These are phyloP conservation scores for Phasianus colchicus DNA, from an alignment of 2,113 vertebrate genomes.

Conservation along the genomic window DNA sequence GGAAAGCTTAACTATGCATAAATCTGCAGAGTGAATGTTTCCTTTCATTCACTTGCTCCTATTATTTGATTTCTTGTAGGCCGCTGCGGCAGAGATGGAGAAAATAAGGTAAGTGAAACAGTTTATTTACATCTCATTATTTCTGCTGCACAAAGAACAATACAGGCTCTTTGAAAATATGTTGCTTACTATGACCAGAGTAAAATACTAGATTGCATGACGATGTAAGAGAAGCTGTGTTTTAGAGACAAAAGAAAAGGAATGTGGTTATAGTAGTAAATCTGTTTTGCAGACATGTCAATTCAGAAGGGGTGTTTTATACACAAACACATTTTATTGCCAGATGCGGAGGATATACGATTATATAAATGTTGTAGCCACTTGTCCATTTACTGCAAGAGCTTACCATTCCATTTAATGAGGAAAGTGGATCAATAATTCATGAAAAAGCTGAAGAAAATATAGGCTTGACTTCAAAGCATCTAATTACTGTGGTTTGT, in stretches of 20 bases:
- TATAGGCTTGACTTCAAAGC: constrained; percentile 64
- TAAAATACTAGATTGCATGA: constrained; percentile 1
- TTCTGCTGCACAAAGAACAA: constrained; percentile 27
- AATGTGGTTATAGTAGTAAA: constrained; percentile 36
- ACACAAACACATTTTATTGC: constrained; percentile 33
- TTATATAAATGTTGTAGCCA: constrained; percentile 66
- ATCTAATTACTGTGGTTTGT: constrained; percentile 67
- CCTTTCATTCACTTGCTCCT: constrained; percentile 77
- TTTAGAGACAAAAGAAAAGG: constrained; percentile 53
- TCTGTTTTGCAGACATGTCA: constrained; percentile 24
- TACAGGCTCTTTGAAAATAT: constrained; percentile 2
- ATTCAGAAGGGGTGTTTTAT: constrained; percentile 48
- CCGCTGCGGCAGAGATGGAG: constrained; percentile 86
- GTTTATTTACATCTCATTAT: constrained; percentile 65
- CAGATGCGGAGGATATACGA: constrained; percentile 35
- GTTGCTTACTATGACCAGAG: not conserved
- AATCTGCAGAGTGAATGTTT: constrained; percentile 69
- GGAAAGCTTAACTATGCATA: constrained; percentile 74
- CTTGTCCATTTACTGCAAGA: constrained; percentile 66
- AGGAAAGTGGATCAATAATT: constrained; percentile 68
- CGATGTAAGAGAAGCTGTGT: constrained; percentile 36
- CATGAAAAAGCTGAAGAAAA: constrained; percentile 63
- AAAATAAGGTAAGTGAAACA: constrained; percentile 87
- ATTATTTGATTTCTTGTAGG: constrained; percentile 83
- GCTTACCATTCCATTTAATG: constrained; percentile 44